Conservation (phyloP, 2,113 vertebrate genomes). For the Carassius carassius region DNA sequence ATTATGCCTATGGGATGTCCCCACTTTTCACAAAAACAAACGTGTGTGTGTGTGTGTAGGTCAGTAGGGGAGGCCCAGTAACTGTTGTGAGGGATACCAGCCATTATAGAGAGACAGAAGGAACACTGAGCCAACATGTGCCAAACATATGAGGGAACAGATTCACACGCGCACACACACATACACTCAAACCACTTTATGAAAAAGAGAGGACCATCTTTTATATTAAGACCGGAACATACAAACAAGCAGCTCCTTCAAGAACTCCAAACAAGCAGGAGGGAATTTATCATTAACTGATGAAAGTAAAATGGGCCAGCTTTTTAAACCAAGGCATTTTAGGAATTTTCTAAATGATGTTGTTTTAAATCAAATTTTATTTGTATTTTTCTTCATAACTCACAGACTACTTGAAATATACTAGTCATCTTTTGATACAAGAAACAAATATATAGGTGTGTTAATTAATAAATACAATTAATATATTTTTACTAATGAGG, state of each 20-base stretch:
- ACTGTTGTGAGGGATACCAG: conserved; percentile 67
- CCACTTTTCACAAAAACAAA: no score
- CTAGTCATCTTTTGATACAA: no score
- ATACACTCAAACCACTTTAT: neutral
- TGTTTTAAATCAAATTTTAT: no score
- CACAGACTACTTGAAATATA: no score
- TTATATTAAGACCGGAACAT: conserved; percentile 22
- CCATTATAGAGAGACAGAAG: conserved; percentile 71
- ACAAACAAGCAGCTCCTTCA: conserved; percentile 6
- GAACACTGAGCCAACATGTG: conserved; percentile 70
- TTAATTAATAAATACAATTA: no score
- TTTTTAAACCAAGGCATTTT: neutral
- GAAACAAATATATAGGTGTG: no score
- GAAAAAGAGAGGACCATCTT: neutral
- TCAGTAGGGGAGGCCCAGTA: conserved; percentile 60
- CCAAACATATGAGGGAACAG: conserved; percentile 67
- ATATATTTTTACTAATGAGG: no score
- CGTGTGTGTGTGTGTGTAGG: neutral
- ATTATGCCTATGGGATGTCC: no score
- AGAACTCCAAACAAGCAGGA: neutral
- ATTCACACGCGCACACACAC: neutral
- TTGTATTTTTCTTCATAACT: no score
- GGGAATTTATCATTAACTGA: neutral
- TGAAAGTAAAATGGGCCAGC: neutral
- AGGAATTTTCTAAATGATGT: neutral